These are phyloP conservation scores for Antrozous pallidus DNA, from an alignment of 2,797 vertebrate species.

Conservation along the genomic window DNA sequence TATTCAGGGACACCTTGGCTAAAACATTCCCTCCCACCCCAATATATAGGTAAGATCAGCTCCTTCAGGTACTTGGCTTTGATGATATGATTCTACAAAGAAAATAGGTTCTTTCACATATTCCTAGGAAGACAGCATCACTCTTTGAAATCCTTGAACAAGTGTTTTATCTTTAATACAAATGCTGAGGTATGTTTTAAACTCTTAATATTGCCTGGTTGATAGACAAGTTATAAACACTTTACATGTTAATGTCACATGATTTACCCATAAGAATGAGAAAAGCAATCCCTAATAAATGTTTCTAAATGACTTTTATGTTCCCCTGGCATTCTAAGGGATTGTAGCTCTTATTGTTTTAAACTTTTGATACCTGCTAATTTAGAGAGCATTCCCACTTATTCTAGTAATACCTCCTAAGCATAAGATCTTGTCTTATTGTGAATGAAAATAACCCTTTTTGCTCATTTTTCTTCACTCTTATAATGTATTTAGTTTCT, in stretches of 20 bases:
- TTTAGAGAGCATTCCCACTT: not conserved
- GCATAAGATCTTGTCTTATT: constrained; percentile 2
- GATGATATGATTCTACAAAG: not conserved
- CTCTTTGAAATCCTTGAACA: not conserved
- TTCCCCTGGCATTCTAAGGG: constrained; percentile 24
- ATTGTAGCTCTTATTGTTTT: constrained; percentile 2
- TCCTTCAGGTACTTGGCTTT: not conserved
- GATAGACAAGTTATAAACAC: not conserved
- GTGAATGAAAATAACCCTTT: constrained; percentile 16
- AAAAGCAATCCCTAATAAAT: constrained; percentile 4
- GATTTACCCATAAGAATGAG: not conserved
- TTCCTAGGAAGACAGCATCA: not conserved
- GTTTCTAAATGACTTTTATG: constrained; percentile 7
- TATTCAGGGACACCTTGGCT: not conserved
- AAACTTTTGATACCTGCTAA: not conserved
- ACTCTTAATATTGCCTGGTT: not conserved
- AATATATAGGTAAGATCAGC: not conserved
- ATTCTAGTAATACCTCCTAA: constrained; percentile 3
- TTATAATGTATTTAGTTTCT: not conserved
- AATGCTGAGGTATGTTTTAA: constrained; percentile 19
- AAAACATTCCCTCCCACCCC: not conserved
- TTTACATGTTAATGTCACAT: not conserved
- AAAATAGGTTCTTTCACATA: not conserved
- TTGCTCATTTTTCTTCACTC: constrained; percentile 10
- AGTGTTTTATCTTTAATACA: not conserved